Percentiles rank a stretch among this genome's conserved stretches.
Evolutionary conservation across 2,888 invertebrate genomes (phyloP).

Genomic region (Liposcelis brunnea): DNA sequence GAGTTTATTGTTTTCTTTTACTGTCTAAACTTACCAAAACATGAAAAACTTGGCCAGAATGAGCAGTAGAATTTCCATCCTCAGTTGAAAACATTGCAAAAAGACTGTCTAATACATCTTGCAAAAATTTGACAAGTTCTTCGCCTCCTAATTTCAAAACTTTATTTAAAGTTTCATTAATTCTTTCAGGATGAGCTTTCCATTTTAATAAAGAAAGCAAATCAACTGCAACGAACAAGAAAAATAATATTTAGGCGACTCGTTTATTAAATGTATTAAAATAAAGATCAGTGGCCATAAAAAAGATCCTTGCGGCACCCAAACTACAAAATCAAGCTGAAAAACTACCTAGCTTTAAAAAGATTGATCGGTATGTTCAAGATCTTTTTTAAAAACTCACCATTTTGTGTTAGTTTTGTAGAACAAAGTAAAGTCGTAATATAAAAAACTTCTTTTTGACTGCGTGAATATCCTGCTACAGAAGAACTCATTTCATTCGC

Average conservation of each 20-base stretch:
- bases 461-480: slow-evolving; percentile 42
- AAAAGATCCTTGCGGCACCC: slow-evolving; percentile 6
- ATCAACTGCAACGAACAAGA: slow-evolving; percentile 42
- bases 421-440: slow-evolving; percentile 77
- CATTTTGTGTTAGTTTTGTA: slow-evolving; percentile 92
- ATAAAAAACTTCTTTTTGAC: slow-evolving; percentile 67
- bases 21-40: slow-evolving; percentile 52
- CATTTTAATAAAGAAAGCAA: slow-evolving; percentile 76
- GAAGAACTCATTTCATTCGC: slow-evolving; percentile 13
- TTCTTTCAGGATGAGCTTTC: slow-evolving; percentile 75
- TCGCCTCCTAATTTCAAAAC: slow-evolving; percentile 69
- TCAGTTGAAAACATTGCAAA: slow-evolving; percentile 88
- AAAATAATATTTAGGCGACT: background rate
- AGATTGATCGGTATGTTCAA: too few species aligned
- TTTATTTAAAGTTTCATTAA: slow-evolving; percentile 67
- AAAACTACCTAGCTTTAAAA: background rate
- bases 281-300: slow-evolving; percentile 6
- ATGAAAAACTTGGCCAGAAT: slow-evolving; percentile 82
- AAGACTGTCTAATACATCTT: slow-evolving; percentile 83
- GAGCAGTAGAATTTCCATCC: slow-evolving; percentile 74
- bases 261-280: background rate
- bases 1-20: too few species aligned
- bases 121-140: slow-evolving; percentile 84
- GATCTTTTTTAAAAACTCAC: slow-evolving; percentile 29
- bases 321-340: slow-evolving; percentile 11